Evolutionary conservation across 2,113 vertebrate genomes (phyloP), one percentile per base, ranked within the genome.

Genomic region (Xiphophorus hellerii): DNA sequence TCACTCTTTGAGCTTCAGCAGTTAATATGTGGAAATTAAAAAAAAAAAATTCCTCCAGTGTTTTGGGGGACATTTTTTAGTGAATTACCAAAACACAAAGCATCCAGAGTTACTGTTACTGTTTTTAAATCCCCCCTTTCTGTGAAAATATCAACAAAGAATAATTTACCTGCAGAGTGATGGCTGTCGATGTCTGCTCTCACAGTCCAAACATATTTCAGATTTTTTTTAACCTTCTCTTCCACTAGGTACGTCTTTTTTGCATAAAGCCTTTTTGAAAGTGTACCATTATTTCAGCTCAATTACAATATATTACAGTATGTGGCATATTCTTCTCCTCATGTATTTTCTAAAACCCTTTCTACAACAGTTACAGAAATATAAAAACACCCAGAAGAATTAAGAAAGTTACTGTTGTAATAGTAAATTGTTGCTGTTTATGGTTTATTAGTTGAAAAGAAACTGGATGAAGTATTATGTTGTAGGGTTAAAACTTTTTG

Each of bases 51-150:
- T 85, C 61, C 62, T 83, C 58, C 0, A 33, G 79, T 91, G 88
- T 90, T 92, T 85, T 77, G 76, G 66, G 71, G 77, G 81, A 92
- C 92, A 90, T 80, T 77, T 77, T 42, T 44, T 42, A 11, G 66
- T 67, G 27, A 77, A 86, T 89, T 87, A 87, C 82, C 81, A 78
- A 78, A 17, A 44, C 33, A 44, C 73, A 58, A 42, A 63, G 5
- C 25, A 31, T 20, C 31, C 39, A 35, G 9, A 54, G 62, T 63
- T 39, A 83, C 48, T 81, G 67, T 12, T 48, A 27, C 22, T 31
- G 27, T 39, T 68, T 60, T 79, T 69, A 68, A 82, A 80, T 77
- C 20, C 17, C 17, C 48, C 63, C 62, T 63, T 65, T 11, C 64
- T 58, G 67, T 27, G 48, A 71, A 48, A 78, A 88, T 80, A 72